These are phyloP conservation scores for Bothrops alternatus DNA, from an alignment of 2,797 vertebrate species.

Conservation along the genomic window DNA sequence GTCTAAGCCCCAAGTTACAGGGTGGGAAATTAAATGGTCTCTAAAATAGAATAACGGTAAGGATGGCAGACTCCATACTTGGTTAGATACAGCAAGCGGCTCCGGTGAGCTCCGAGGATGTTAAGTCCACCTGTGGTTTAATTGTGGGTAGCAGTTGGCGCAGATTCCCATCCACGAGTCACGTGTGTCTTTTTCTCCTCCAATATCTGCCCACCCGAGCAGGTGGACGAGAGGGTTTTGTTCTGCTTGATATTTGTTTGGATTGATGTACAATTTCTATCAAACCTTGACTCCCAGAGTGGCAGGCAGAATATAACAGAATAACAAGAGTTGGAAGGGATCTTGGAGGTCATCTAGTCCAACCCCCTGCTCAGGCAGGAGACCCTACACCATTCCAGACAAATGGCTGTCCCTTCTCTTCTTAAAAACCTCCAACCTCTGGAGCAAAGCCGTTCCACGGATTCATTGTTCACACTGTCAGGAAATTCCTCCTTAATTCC, in stretches of 20 bases:
- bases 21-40: slow-evolving; percentile 1
- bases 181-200: not conserved
- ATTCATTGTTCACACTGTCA: too few relatives aligned
- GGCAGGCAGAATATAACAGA: not conserved
- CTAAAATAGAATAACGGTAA: not conserved
- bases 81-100: not conserved
- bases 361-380: too few relatives aligned
- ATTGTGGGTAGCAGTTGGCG: not conserved
- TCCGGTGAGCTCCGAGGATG: not conserved
- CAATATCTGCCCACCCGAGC: not conserved
- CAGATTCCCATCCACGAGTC: not conserved
- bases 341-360: too few relatives aligned
- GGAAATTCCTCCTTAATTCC: too few relatives aligned
- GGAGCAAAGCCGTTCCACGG: too few relatives aligned
- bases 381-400: too few relatives aligned
- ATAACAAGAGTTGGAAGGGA: too few relatives aligned
- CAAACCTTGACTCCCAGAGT: not conserved
- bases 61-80: not conserved
- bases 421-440: too few relatives aligned
- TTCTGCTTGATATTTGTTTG: not conserved
- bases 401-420: too few relatives aligned
- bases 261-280: not conserved
- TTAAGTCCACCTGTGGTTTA: not conserved
- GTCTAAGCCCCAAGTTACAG: not conserved
- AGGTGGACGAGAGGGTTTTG: not conserved